Evolutionary conservation across 1,140 invertebrate species (phyloP), one percentile per base, ranked within the genome.

Genomic region (Aphaenogaster rudis): DNA sequence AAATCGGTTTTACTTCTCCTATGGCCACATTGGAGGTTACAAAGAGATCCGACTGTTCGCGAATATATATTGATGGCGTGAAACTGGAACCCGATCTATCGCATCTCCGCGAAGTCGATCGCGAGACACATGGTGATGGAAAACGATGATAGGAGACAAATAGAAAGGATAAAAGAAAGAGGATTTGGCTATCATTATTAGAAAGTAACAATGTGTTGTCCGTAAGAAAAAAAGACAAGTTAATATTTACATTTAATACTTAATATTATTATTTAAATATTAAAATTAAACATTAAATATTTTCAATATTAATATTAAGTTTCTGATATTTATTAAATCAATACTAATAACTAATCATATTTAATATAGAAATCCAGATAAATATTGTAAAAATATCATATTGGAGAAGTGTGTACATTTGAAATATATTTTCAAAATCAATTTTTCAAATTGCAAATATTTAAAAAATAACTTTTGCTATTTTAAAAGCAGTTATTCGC

Each of bases 11-110:
- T 74, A 74, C 8, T 28, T 64, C 52, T 79, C 59, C 85, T 6
- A 39, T 54, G 8, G 50, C 11, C 69, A 59, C 59, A 52, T 88
- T 77, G 81, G 28, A 48, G 17, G 59, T 72, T 87, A 87, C 63
- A 77, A 88, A 87, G 39, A 79, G 88, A 84, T 87, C 59, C 77
- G 17, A 86, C 45, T 72, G 17, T 63, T 69, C 54, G 13, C 66
- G 28, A 59, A 86, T 86, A 78, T 61, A 80, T 69, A 84, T 57
- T 86, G 48, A 50, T 78, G 52, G 9, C 15, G 57, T 33, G 33
- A 11, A 80, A 61, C 2, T 66, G 11, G 11, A 64, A 71, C 50
- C 45, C 72, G 88, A 86, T 86, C 57, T 87, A 82, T 77, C 50
- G 63, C 52, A 66, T 45, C 33, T 57, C 54, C 50, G 61, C 15